Evolutionary conservation across 2,113 vertebrate genomes (phyloP).

Genomic region (Dasyurus viverrinus): DNA sequence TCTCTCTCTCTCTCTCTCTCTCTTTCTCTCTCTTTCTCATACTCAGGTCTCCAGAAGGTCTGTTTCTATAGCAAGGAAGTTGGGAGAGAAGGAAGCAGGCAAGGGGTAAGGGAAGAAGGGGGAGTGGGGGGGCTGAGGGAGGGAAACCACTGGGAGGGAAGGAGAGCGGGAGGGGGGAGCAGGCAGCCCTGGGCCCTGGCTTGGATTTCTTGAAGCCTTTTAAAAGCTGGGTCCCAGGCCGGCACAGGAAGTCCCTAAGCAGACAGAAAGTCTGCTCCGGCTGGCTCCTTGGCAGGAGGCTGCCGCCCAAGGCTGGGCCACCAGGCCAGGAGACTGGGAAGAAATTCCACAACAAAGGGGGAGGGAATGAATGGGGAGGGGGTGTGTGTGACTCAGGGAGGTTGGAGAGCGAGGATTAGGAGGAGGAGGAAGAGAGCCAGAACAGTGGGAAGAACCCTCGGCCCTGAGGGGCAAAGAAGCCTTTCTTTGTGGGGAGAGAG

Average conservation of each 20-base stretch:
- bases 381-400: conserved; percentile 1
- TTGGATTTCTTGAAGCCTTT: conserved; percentile 77
- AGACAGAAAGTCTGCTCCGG: conserved; percentile 85
- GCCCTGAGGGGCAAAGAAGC: neutral
- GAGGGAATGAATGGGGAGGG: conserved; percentile 11
- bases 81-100: neutral
- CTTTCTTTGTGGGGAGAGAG: neutral
- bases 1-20: too few relatives aligned
- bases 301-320: conserved; percentile 58
- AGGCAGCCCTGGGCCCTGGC: conserved; percentile 79
- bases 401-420: neutral
- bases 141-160: neutral
- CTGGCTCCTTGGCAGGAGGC: conserved; percentile 62
- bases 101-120: neutral
- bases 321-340: conserved; percentile 63
- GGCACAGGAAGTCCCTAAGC: conserved; percentile 86
- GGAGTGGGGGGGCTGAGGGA: neutral
- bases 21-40: neutral
- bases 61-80: neutral
- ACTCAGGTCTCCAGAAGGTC: neutral
- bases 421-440: neutral
- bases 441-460: neutral
- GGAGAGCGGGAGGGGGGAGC: conserved; percentile 46
- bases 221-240: conserved; percentile 71
- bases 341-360: conserved; percentile 73